Percentiles rank a stretch among this genome's conserved stretches.
These are phyloP conservation scores for Mastomys coucha DNA, from an alignment of 2,113 vertebrate species.

Conservation along the genomic window DNA sequence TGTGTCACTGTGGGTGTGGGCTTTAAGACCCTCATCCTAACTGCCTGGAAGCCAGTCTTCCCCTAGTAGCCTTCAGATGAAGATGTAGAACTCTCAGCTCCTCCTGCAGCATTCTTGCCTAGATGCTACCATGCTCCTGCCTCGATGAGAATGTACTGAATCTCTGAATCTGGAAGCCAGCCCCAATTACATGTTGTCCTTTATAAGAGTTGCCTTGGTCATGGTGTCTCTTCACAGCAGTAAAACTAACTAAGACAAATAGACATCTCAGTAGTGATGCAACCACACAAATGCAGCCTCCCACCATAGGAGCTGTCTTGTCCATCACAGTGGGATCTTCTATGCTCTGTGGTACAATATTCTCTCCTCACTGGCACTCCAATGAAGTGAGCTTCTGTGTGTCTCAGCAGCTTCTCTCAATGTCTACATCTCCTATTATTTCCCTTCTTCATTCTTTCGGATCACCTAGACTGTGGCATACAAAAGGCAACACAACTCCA, in stretches of 20 bases:
- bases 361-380: background rate
- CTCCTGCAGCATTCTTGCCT: too few species aligned
- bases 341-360: background rate
- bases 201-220: too few species aligned
- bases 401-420: background rate
- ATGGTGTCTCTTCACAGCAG: too few species aligned
- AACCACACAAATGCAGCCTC: background rate
- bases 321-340: background rate
- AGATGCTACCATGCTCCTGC: too few species aligned
- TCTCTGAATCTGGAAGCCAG: too few species aligned
- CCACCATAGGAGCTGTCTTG: background rate
- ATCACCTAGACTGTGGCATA: constrained; percentile 1
- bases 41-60: too few species aligned
- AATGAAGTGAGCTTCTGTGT: background rate
- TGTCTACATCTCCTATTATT: background rate
- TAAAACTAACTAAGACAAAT: background rate
- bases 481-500: constrained; percentile 17
- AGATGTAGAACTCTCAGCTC: too few species aligned
- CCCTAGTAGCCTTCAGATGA: too few species aligned
- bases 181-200: too few species aligned
- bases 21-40: too few species aligned
- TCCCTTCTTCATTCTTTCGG: background rate
- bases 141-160: too few species aligned
- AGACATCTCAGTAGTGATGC: background rate
- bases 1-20: too few species aligned